A percentile compares a stretch with the other conserved stretches of the same genome.
These are phyloP conservation scores for Drosophila pseudoobscura DNA, from an alignment of 1,140 invertebrate species.

Conservation along the genomic window DNA sequence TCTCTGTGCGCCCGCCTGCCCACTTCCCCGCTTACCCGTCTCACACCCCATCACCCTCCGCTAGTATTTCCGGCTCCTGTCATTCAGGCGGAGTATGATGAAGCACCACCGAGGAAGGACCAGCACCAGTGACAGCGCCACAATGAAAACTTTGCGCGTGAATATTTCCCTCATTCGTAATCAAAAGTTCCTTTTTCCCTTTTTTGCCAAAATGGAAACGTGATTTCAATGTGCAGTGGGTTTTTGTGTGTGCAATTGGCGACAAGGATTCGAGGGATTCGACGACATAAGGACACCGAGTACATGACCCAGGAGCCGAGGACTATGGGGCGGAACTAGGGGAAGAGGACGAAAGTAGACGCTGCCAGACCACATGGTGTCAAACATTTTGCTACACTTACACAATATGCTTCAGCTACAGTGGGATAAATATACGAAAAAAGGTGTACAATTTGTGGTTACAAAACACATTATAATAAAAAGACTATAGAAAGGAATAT, in stretches of 20 bases:
- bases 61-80: conserved; percentile 42
- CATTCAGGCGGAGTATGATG: conserved; percentile 43
- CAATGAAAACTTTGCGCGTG: conserved; percentile 52
- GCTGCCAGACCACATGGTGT: conserved; percentile 65
- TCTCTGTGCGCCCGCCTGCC: neutral
- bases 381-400: conserved; percentile 76
- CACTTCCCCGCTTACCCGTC: neutral
- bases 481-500: too few species aligned
- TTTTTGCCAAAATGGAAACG: conserved; percentile 64
- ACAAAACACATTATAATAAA: too few species aligned
- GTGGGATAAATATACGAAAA: conserved; percentile 25
- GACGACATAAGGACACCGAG: conserved; percentile 40
- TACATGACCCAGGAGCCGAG: conserved; percentile 3
- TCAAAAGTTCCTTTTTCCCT: conserved; percentile 45
- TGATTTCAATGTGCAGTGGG: conserved; percentile 50
- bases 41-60: neutral
- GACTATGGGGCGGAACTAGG: neutral
- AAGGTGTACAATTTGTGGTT: too few species aligned
- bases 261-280: conserved; percentile 4
- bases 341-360: conserved; percentile 3
- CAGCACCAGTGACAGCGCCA: conserved; percentile 42
- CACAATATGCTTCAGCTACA: conserved; percentile 66
- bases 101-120: conserved; percentile 19
- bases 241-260: conserved; percentile 7
- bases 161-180: conserved; percentile 72